A percentile compares a stretch with the other conserved stretches of the same genome.
phyloP scores from a whole-genome alignment of 2,113 vertebrate genomes.

The Fregetta grallaria region DNA sequence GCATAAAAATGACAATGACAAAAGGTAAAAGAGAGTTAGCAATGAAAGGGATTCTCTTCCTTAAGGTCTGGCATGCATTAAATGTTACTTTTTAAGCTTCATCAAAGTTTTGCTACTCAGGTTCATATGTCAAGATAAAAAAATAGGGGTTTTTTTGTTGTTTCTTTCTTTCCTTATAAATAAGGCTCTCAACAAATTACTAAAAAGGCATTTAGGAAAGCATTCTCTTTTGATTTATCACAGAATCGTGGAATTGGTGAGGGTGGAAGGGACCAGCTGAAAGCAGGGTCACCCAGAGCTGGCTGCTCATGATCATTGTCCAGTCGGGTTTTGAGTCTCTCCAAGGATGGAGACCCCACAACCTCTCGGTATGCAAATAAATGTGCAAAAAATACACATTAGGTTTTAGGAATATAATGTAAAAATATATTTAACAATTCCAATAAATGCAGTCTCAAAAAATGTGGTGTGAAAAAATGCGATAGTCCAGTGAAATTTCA shows the following conservation, averaged over 20 bases:
- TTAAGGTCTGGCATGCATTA: neutral
- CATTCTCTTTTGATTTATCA: neutral
- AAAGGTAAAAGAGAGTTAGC: neutral
- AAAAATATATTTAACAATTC: neutral
- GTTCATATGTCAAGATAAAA: neutral
- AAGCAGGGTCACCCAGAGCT: neutral
- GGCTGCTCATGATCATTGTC: neutral
- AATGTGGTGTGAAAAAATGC: neutral
- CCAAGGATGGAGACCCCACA: neutral
- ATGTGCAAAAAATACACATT: neutral
- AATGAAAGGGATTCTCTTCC: neutral
- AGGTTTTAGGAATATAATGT: neutral
- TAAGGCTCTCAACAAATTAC: neutral
- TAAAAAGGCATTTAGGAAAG: neutral
- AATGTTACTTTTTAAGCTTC: neutral
- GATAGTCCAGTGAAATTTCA: neutral
- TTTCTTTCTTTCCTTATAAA: neutral
- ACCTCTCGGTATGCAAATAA: neutral
- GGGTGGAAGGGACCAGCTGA: neutral
- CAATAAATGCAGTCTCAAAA: neutral
- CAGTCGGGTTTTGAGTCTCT: neutral
- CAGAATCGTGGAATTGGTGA: rapidly evolving
- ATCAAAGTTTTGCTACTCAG: neutral
- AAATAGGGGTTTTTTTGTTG: rapidly evolving
- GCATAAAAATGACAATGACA: neutral